Conservation (phyloP, 2,888 invertebrate genomes). For the Dryadula phaetusa region DNA sequence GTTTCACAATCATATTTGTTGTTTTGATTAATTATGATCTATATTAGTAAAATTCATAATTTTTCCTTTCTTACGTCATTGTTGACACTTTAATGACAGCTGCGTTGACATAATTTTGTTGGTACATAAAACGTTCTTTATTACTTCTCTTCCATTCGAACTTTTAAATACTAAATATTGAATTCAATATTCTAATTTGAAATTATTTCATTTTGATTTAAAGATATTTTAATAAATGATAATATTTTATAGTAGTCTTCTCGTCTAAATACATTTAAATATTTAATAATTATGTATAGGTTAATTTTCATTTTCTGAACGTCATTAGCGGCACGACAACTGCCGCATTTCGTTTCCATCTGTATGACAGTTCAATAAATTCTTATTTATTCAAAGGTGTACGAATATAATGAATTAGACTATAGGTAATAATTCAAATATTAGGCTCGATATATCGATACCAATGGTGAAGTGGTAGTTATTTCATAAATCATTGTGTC, state of each 20-base stretch:
- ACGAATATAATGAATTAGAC: slow-evolving; percentile 13
- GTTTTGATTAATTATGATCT: background rate
- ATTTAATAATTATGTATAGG: background rate
- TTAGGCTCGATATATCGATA: background rate
- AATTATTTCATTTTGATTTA: background rate
- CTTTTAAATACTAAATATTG: background rate
- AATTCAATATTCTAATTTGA: background rate
- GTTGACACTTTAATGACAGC: slow-evolving; percentile 7
- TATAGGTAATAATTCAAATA: slow-evolving; percentile 9
- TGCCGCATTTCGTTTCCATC: background rate
- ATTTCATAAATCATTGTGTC: background rate
- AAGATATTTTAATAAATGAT: background rate
- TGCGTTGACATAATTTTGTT: background rate
- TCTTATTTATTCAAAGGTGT: slow-evolving; percentile 22
- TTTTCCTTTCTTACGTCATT: slow-evolving; percentile 10
- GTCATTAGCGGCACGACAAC: background rate
- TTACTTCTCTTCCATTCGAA: background rate
- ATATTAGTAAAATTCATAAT: no score
- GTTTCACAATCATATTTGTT: slow-evolving; percentile 4
- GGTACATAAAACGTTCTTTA: slow-evolving; percentile 1
- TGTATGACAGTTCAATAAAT: slow-evolving; percentile 38
- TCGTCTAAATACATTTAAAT: no score
- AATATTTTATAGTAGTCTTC: background rate
- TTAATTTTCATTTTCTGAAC: slow-evolving; percentile 11
- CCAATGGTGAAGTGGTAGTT: background rate